Conservation (phyloP, 2,113 vertebrate species). For the Anser cygnoides region DNA sequence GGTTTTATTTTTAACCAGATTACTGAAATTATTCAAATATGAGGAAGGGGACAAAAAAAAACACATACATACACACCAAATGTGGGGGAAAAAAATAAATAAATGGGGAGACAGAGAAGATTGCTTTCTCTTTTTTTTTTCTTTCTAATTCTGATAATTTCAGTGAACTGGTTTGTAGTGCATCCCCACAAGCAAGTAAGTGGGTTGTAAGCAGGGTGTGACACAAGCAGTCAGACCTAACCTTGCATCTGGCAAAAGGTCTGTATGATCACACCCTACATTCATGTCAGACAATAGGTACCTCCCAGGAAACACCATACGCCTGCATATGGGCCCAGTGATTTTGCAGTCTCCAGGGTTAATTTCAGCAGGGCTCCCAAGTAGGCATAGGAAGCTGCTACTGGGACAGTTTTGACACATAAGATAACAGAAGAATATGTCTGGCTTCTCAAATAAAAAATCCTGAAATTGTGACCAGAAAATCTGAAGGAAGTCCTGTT, state of each 20-base stretch:
- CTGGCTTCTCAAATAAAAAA: neutral
- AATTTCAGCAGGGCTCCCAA: neutral
- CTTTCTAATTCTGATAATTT: neutral
- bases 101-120: neutral
- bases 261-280: neutral
- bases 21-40: neutral
- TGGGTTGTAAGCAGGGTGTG: neutral
- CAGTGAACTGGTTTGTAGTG: neutral
- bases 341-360: neutral
- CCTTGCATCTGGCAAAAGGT: neutral
- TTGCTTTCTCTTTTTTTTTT: neutral
- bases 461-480: neutral
- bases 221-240: neutral
- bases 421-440: neutral
- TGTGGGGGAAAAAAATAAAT: neutral
- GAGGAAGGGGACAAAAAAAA: neutral
- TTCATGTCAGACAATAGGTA: neutral
- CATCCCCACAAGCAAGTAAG: neutral
- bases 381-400: neutral
- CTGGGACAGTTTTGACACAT: neutral
- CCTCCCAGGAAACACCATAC: neutral
- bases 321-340: neutral
- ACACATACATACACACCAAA: rapidly evolving
- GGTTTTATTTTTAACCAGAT: neutral
- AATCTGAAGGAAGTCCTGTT: neutral